Evolutionary conservation across 2,888 invertebrate species (phyloP), one percentile per base, ranked within the genome.

Genomic region (Helleia helle): DNA sequence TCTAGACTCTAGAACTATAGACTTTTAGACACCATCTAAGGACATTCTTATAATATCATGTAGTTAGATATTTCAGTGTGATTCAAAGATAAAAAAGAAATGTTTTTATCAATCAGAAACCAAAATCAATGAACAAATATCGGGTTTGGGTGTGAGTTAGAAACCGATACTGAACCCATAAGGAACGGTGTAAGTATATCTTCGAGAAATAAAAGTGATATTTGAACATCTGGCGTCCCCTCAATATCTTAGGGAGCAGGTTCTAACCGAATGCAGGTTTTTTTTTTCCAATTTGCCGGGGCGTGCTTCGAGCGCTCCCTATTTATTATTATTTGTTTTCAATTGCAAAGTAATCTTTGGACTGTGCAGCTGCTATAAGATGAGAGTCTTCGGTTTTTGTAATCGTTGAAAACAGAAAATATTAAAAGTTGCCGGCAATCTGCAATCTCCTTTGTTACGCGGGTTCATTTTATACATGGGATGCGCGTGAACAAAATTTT

Each of bases 271-370:
- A 18, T 18, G 22, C 22, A 59, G 59, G 49, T 31, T 71, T 71
- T 70, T 69, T 63, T 73, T 76, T 75, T 75, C 68, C 76, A 73
- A 76, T 76, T 75, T 72, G 59, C 63, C 61, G 67, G 62, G 59
- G 66, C 65, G 62, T 67, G 66, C 64, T 64, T 63, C 64, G 54
- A 56, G 55, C 63, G 62, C 60, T 59, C 59, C 59, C 66, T 79
- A 77, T 81, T 81, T 81, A 80, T 80, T 79, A 75, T 79, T 79
- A 79, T 81, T 81, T 79, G 79, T 80, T 80, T 80, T 80, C 80
- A 79, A 80, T 81, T 77, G 79, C 76, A 71, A 75, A 79, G 75
- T 74, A 80, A 80, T 79, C 79, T 77, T 66, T 60, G 69, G 69
- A 62, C 68, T 68, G 66, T 66, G 74, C 77, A 77, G 76, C 72